A percentile compares a stretch with the other conserved stretches of the same genome.
phyloP scores from a whole-genome alignment of 2,797 vertebrate genomes.

The Knipowitschia caucasica region DNA sequence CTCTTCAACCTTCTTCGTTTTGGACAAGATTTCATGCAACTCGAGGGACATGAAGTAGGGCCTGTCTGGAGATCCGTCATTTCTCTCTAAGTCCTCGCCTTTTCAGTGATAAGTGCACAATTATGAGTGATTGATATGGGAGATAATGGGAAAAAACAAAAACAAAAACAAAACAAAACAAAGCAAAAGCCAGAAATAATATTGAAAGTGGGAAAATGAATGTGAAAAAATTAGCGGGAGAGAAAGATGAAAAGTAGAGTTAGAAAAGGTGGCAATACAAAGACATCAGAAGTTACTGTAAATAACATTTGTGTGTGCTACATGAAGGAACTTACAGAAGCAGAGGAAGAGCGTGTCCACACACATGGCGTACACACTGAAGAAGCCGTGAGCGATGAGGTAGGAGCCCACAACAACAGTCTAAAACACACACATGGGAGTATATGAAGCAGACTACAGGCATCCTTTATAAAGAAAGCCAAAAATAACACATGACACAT shows the following conservation, averaged over 20 bases:
- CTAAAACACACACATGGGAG: constrained; percentile 53
- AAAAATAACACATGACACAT: too few relatives aligned
- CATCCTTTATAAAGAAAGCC: too few relatives aligned
- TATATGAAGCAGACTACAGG: too few relatives aligned
- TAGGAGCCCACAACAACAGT: constrained; percentile 91
- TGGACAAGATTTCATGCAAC: constrained; percentile 88
- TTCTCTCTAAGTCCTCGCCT: constrained; percentile 97
- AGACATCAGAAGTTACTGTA: constrained; percentile 34
- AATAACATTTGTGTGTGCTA: neutral
- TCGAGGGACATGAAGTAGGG: constrained; percentile 93
- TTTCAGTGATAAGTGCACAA: constrained; percentile 36
- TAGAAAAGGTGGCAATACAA: constrained; percentile 54
- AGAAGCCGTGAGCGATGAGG: constrained; percentile 95
- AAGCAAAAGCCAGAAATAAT: constrained; percentile 37
- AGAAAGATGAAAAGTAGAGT: constrained; percentile 55
- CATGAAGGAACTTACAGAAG: constrained; percentile 87
- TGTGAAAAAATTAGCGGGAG: constrained; percentile 42
- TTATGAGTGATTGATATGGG: constrained; percentile 32
- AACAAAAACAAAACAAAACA: too few relatives aligned
- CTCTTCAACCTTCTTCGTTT: constrained; percentile 49
- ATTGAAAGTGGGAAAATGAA: constrained; percentile 32
- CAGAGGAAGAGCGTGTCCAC: constrained; percentile 98
- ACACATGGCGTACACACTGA: constrained; percentile 98
- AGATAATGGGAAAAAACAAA: constrained; percentile 53
- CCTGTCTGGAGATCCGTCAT: constrained; percentile 87